phyloP scores from a whole-genome alignment of 2,113 vertebrate species.

The Barbus barbus region DNA sequence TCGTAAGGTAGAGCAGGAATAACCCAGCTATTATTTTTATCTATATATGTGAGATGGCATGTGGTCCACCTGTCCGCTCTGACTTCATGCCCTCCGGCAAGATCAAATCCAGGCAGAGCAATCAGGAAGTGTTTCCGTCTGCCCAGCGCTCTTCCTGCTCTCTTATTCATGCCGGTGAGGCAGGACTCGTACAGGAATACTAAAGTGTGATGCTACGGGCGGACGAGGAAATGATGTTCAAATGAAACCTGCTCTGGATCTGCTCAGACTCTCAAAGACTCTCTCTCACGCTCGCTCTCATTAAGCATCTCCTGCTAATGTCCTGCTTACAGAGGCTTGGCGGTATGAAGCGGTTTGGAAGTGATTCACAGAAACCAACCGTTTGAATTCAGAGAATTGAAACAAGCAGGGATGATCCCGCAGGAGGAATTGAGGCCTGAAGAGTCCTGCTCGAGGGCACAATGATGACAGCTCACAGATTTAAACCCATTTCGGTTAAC shows the following conservation, averaged over 20 bases:
- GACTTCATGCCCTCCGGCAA: slow-evolving; percentile 50
- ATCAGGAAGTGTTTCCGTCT: slow-evolving; percentile 14
- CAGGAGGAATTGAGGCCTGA: no score
- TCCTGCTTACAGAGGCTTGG: background rate
- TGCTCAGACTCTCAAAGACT: slow-evolving; percentile 50
- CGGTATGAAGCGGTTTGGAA: background rate
- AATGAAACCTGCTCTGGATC: slow-evolving; percentile 62
- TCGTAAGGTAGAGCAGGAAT: background rate
- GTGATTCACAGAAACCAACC: background rate
- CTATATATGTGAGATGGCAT: background rate
- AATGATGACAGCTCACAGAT: no score
- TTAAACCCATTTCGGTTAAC: no score
- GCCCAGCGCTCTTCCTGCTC: slow-evolving; percentile 45
- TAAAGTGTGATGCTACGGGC: slow-evolving; percentile 64
- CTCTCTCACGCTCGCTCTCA: no score
- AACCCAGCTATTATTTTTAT: background rate
- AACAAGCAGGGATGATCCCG: background rate
- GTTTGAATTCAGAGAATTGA: background rate
- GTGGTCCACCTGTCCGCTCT: slow-evolving; percentile 36
- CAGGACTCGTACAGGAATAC: slow-evolving; percentile 55
- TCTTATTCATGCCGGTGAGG: slow-evolving; percentile 71
- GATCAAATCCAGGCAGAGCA: slow-evolving; percentile 28
- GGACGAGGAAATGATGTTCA: slow-evolving; percentile 61
- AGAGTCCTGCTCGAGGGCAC: background rate
- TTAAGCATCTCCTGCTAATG: background rate